Evolutionary conservation across 1,140 invertebrate genomes (phyloP).

Genomic region (Hylyphantes graminicola): DNA sequence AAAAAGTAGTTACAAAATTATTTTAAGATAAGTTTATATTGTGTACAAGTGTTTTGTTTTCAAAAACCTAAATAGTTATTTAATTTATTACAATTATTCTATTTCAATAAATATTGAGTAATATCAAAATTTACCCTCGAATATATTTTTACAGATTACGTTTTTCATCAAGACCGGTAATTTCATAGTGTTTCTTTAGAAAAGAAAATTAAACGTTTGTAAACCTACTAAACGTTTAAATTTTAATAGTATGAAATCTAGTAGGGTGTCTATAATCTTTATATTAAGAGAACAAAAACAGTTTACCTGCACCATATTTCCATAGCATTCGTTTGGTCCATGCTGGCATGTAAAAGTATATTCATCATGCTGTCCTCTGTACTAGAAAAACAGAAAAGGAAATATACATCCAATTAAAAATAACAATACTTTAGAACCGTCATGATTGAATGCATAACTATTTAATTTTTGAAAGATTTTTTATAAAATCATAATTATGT

Average conservation of each 20-base stretch:
- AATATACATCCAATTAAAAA: too few relatives aligned
- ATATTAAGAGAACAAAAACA: background rate
- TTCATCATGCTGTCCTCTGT: conserved; percentile 23
- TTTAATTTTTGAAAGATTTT: too few relatives aligned
- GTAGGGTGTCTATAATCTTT: background rate
- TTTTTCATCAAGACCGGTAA: background rate
- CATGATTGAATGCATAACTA: too few relatives aligned
- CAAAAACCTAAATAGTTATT: too few relatives aligned
- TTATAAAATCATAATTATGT: too few relatives aligned
- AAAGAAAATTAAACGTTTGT: background rate
- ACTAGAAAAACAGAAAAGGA: background rate
- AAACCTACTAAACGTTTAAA: background rate
- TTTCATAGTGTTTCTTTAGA: background rate
- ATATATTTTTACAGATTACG: background rate
- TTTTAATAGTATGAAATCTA: background rate
- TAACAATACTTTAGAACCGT: too few relatives aligned
- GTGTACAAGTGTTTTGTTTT: too few relatives aligned
- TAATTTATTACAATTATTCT: too few relatives aligned
- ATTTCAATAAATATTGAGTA: too few relatives aligned
- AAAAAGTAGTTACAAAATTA: too few relatives aligned
- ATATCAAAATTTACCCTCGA: too few relatives aligned
- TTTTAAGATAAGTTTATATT: too few relatives aligned
- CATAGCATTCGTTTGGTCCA: conserved; percentile 62
- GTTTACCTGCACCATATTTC: conserved; percentile 62
- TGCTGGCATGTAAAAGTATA: conserved; percentile 62